Base-by-base conservation (phyloP, 2,113 vertebrate species). In the Myrmecobius fasciatus region DNA sequence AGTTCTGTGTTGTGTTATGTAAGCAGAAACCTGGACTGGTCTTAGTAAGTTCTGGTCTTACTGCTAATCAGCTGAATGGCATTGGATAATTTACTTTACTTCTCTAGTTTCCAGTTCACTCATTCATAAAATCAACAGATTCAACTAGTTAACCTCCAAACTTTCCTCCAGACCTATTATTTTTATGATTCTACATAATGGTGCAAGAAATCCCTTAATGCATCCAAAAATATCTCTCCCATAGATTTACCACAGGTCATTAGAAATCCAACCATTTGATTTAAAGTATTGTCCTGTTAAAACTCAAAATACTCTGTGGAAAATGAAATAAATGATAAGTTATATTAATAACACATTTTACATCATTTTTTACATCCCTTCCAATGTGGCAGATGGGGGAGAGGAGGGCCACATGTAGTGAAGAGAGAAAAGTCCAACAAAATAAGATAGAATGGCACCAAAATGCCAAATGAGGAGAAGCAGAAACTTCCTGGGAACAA, bases 241-340 rank as follows among this genome's bases (percentile, higher is more conserved):
- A 43, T 83, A 83, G 60, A n/a, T 75, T 75, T 94, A 75, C 24
- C 12, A 88, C 12, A 28, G 28, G 10, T 91, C 31, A 90, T 36
- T 56, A 94, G n/a, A n/a, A 93, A 52, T 28, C 36, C 26, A 91
- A n/a, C 28, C n/a, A 48, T 95, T 94, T 67, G 14, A 17, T 11
- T 91, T 92, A 91, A 89, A 31, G 7, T n/a, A 91, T 83, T 52
- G 9, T 89, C 0, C 4, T 36, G 10, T 48, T 46, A 89, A 3
- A 83, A 75, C 2, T 0, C 26, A 93, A 56, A 56, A 94, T 67
- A 51, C 10, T 52, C n/a, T 3, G 0, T 31, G 49, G 36, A 52
- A 89, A 90, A 8, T 14, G 0, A 25, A 26, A 43, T 89, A 89
- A 6, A 89, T 24, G 6, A n/a, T 83, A 36, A 67, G 67, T 43